phyloP scores from a whole-genome alignment of 2,113 vertebrate species.

The Pycnonotus jocosus region DNA sequence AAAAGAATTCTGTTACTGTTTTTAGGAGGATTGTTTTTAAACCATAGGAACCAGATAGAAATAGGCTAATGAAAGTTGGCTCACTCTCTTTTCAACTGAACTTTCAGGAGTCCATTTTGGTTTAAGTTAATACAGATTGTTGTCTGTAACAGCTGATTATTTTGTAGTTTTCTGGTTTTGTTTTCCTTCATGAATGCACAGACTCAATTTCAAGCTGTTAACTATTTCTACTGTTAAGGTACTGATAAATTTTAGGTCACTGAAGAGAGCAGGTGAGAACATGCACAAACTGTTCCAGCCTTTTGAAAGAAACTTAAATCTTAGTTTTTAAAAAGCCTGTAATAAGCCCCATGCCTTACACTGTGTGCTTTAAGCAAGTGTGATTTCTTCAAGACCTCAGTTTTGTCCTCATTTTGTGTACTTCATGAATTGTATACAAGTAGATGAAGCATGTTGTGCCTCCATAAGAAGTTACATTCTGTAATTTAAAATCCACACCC shows the following conservation, averaged over 20 bases:
- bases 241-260: slow-evolving; percentile 42
- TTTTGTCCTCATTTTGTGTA: slow-evolving; percentile 7
- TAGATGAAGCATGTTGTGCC: slow-evolving; percentile 33
- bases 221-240: slow-evolving; percentile 65
- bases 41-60: slow-evolving; percentile 20
- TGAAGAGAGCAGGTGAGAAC: slow-evolving; percentile 13
- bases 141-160: background rate
- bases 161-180: background rate
- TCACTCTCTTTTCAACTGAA: slow-evolving; percentile 24
- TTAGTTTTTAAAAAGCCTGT: slow-evolving; percentile 51
- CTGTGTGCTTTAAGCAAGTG: slow-evolving; percentile 26
- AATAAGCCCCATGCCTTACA: slow-evolving; percentile 64
- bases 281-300: background rate
- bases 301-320: slow-evolving; percentile 11
- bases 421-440: background rate
- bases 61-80: slow-evolving; percentile 24
- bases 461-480: background rate
- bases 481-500: background rate
- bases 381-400: slow-evolving; percentile 16
- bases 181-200: slow-evolving; percentile 52
- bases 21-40: slow-evolving; percentile 48
- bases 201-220: slow-evolving; percentile 52
- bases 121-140: background rate
- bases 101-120: slow-evolving; percentile 2
- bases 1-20: slow-evolving; percentile 37